Evolutionary conservation across 2,888 invertebrate genomes (phyloP), one percentile per base, ranked within the genome.

Genomic region (Bedellia somnulentella): DNA sequence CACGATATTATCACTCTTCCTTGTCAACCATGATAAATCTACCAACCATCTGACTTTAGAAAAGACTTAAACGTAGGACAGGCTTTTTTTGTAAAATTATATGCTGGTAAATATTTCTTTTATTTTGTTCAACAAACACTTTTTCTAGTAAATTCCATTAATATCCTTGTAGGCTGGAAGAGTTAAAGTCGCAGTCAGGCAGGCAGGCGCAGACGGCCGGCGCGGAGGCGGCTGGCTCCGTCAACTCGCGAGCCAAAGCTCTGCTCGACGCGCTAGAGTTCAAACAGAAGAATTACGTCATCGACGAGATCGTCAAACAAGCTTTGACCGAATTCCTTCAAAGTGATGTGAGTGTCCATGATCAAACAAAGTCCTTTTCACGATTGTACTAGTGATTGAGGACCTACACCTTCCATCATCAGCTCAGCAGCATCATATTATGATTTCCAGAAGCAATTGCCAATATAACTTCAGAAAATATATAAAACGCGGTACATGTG

Each of bases 281-380:
- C 2, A 47, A 46, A 18, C 47, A 46, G 13, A 40, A 41, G 9
- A 34, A 40, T 18, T 38, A 49, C 2, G 35, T 14, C 22, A 8
- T 57, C 3, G 59, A 63, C 32, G 35, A 38, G 3, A 54, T 55
- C 32, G 46, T 66, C 28, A 42, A 41, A 15, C 46, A 51, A 1
- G 52, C 49, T 2, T 43, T 67, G 8, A 40, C 46, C 1, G 44
- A 39, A 24, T 64, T 64, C 33, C 38, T 68, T 24, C 59, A 64
- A 35, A 64, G 62, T 28, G 62, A 64, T 36, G 67, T 66, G 35
- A 44, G 52, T 35, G n/a, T n/a, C n/a, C n/a, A n/a, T n/a, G n/a
- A n/a, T n/a, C n/a, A n/a, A n/a, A n/a, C n/a, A n/a, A n/a, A n/a
- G n/a, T n/a, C n/a, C n/a, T n/a, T 28, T 8, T n/a, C 2, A 12